Evolutionary conservation across 2,113 vertebrate species (phyloP).

Genomic region (Brachirus orientalis): DNA sequence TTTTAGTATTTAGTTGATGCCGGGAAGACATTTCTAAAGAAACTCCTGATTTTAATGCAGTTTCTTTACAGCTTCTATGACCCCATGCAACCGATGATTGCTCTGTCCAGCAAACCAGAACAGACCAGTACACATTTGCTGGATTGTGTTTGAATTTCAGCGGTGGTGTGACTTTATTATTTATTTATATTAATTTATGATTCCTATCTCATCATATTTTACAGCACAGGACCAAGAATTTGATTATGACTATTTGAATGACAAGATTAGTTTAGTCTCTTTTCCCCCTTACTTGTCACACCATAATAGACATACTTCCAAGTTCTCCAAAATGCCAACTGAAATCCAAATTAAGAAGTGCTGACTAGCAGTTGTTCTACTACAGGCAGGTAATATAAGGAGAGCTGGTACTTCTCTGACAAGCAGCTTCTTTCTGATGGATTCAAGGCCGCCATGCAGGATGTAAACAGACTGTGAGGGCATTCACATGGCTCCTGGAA

Average conservation of each 20-base stretch:
- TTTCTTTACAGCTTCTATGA: no score
- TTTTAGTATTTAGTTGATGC: no score
- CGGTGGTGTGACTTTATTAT: no score
- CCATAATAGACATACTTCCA: not conserved
- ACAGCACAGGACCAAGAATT: not conserved
- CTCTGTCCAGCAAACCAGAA: no score
- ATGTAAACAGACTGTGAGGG: slow-evolving; percentile 50
- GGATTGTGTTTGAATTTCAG: no score
- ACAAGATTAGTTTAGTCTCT: not conserved
- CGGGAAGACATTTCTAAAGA: no score
- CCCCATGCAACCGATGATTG: no score
- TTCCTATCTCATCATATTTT: no score
- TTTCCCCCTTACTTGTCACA: not conserved
- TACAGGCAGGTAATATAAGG: slow-evolving; percentile 8
- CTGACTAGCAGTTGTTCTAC: slow-evolving; percentile 14
- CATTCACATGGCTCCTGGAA: not conserved
- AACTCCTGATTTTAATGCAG: no score
- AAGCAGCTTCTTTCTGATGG: slow-evolving; percentile 49
- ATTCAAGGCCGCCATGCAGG: slow-evolving; percentile 31
- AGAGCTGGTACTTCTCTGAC: slow-evolving; percentile 30
- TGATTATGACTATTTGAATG: not conserved
- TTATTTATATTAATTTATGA: no score
- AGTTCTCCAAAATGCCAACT: slow-evolving; percentile 2
- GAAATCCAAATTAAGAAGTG: slow-evolving; percentile 13
- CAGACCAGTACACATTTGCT: no score